Conservation (phyloP, 2,797 vertebrate species). For the Carcharodon carcharias region DNA sequence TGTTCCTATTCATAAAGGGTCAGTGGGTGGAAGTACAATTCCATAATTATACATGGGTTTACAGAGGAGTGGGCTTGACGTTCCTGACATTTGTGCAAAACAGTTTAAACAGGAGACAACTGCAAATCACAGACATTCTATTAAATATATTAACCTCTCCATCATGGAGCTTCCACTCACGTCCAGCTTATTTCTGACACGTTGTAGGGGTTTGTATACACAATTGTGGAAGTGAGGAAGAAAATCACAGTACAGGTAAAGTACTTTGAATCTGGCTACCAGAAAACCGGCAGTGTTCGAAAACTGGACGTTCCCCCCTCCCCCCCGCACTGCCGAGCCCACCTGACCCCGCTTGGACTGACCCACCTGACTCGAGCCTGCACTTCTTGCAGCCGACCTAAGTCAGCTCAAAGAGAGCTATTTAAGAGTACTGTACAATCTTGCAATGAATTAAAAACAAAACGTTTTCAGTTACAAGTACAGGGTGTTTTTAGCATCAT, state of each 20-base stretch:
- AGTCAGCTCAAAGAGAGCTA: too few relatives aligned
- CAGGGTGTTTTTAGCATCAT: too few relatives aligned
- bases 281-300: too few relatives aligned
- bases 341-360: too few relatives aligned
- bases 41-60: neutral
- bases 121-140: neutral
- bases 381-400: too few relatives aligned
- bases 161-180: neutral
- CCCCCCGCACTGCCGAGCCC: too few relatives aligned
- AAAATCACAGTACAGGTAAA: neutral
- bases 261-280: too few relatives aligned
- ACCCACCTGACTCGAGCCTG: too few relatives aligned
- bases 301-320: too few relatives aligned
- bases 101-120: neutral
- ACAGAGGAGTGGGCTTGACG: neutral
- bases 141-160: neutral
- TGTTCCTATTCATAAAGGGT: neutral
- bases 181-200: neutral
- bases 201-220: neutral
- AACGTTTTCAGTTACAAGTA: too few relatives aligned
- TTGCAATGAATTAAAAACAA: too few relatives aligned
- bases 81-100: neutral
- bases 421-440: too few relatives aligned
- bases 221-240: neutral
- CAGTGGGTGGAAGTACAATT: neutral